A percentile compares a stretch with the other conserved stretches of the same genome.
Conservation (phyloP, 2,888 invertebrate species). For the Cerastis leucographa region DNA sequence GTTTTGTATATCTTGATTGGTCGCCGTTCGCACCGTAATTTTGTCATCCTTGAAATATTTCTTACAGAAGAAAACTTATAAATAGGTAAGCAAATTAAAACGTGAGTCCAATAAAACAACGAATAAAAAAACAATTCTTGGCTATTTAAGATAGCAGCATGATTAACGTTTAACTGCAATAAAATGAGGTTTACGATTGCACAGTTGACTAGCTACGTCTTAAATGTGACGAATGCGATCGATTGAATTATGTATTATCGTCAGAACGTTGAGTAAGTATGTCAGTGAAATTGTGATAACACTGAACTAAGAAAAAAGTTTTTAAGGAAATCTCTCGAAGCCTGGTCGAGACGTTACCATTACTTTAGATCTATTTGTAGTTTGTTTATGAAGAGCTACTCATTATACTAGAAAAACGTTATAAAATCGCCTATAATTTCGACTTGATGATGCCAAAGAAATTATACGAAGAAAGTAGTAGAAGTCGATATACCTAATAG, state of each 20-base stretch:
- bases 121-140: neutral
- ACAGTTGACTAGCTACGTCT: constrained; percentile 34
- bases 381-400: no score
- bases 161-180: constrained; percentile 35
- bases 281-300: constrained; percentile 20
- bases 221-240: constrained; percentile 38
- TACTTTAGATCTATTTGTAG: no score
- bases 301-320: neutral
- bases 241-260: constrained; percentile 23
- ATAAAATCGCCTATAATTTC: neutral
- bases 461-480: neutral
- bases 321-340: no score
- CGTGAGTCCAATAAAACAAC: neutral
- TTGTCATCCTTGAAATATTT: no score
- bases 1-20: no score
- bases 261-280: constrained; percentile 1
- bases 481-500: neutral
- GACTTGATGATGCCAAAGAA: neutral
- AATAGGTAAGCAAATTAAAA: neutral
- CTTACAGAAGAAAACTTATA: no score
- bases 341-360: no score
- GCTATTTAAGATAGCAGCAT: neutral
- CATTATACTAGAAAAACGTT: neutral
- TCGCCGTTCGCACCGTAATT: no score
- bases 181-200: constrained; percentile 52